Percentiles rank a stretch among this genome's conserved stretches.
phyloP scores from a whole-genome alignment of 64 coral and sea anemone genomes.

The Astreopora myriophthalma region DNA sequence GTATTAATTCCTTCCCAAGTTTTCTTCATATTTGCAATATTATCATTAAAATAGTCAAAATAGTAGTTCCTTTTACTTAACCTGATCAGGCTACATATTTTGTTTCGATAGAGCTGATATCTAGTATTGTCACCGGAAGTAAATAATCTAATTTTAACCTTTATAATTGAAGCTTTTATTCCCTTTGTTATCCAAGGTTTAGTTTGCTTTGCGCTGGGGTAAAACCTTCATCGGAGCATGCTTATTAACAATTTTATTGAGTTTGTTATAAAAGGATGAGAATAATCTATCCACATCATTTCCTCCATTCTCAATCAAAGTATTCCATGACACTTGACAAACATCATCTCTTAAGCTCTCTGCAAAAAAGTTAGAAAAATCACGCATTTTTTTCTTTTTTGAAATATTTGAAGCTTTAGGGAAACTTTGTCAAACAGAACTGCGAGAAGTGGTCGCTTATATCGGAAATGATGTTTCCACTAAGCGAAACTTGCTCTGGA shows the following conservation, averaged over 20 bases:
- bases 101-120: conserved; percentile 57
- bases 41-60: conserved; percentile 56
- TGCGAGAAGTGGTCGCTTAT: conserved; percentile 62
- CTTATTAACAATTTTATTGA: conserved; percentile 48
- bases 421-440: conserved; percentile 37
- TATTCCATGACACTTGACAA: conserved; percentile 47
- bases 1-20: conserved; percentile 65
- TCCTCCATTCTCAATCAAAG: conserved; percentile 34
- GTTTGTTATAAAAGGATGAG: conserved; percentile 65
- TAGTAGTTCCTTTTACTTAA: conserved; percentile 61
- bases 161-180: conserved; percentile 55
- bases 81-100: conserved; percentile 45
- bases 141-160: conserved; percentile 67
- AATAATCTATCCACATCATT: conserved; percentile 59
- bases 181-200: conserved; percentile 61
- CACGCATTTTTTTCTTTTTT: not conserved
- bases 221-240: conserved; percentile 51
- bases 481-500: conserved; percentile 45
- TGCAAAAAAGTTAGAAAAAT: conserved; percentile 33
- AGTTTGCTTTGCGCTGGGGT: conserved; percentile 20
- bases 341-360: conserved; percentile 39
- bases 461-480: conserved; percentile 55
- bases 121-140: conserved; percentile 38
- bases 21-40: conserved; percentile 71
- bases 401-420: conserved; percentile 32